These are phyloP conservation scores for Neogobius melanostomus DNA, from an alignment of 2,113 vertebrate species.

Conservation along the genomic window DNA sequence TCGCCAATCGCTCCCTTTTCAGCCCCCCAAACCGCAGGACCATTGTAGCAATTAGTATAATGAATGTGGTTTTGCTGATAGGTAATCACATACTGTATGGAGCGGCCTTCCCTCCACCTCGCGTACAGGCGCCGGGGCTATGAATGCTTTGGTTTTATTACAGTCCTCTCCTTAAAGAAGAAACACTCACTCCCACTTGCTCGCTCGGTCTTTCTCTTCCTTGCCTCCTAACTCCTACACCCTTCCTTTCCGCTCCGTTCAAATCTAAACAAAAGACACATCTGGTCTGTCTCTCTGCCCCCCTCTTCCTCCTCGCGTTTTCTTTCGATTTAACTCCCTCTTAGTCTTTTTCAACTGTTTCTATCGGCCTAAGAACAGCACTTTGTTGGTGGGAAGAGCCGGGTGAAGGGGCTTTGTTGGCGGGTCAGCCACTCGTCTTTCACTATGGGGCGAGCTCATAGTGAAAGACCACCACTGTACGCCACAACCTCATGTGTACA, in stretches of 20 bases:
- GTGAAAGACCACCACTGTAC: constrained; percentile 30
- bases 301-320: constrained; percentile 41
- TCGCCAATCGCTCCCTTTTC: constrained; percentile 46
- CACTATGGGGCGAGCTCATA: constrained; percentile 29
- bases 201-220: constrained; percentile 57
- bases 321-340: constrained; percentile 59
- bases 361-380: constrained; percentile 50
- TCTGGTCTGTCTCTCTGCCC: constrained; percentile 79
- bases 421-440: constrained; percentile 55
- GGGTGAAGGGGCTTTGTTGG: constrained; percentile 54
- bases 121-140: constrained; percentile 53
- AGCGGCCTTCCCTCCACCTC: constrained; percentile 34
- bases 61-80: constrained; percentile 75
- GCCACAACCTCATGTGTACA: constrained; percentile 48
- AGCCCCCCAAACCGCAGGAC: constrained; percentile 61
- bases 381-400: constrained; percentile 60
- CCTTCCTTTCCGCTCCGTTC: constrained; percentile 77
- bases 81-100: constrained; percentile 71
- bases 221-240: constrained; percentile 74
- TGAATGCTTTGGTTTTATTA: constrained; percentile 77
- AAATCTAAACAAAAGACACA: constrained; percentile 84
- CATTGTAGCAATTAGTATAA: constrained; percentile 77
- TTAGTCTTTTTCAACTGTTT: constrained; percentile 57
- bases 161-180: constrained; percentile 43
- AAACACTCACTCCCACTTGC: constrained; percentile 51